Evolutionary conservation across 2,888 invertebrate species (phyloP).

Genomic region (Acronicta aceris): DNA sequence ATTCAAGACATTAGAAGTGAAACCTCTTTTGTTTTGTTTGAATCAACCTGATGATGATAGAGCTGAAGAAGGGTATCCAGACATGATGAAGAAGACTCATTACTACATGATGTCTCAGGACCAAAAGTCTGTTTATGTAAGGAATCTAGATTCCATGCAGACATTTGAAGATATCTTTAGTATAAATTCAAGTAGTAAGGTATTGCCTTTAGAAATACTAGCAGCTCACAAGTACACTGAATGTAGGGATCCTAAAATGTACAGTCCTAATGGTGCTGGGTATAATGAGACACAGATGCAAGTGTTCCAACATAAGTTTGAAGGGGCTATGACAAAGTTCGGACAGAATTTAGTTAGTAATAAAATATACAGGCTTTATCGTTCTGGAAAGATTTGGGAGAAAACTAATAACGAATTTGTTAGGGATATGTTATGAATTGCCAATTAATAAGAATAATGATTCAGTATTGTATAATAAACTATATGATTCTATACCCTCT

Average conservation of each 20-base stretch:
- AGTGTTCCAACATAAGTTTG: slow-evolving; percentile 85
- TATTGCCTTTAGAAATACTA: slow-evolving; percentile 75
- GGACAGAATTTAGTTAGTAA: slow-evolving; percentile 82
- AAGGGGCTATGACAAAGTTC: slow-evolving; percentile 87
- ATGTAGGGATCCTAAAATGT: slow-evolving; percentile 80
- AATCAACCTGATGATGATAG: slow-evolving; percentile 85
- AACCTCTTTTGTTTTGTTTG: slow-evolving; percentile 79
- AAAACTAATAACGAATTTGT: slow-evolving; percentile 74
- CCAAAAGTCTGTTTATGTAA: slow-evolving; percentile 71
- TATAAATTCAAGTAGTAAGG: slow-evolving; percentile 68
- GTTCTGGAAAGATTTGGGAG: slow-evolving; percentile 86
- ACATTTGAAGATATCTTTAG: slow-evolving; percentile 81
- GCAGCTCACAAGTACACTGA: slow-evolving; percentile 84
- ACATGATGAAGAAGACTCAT: slow-evolving; percentile 84
- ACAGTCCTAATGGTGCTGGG: slow-evolving; percentile 70
- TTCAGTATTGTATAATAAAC: slow-evolving; percentile 11
- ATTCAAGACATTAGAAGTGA: slow-evolving; percentile 71
- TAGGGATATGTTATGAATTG: slow-evolving; percentile 68
- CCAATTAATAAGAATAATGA: slow-evolving; percentile 11
- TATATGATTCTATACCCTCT: not conserved
- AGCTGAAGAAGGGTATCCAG: slow-evolving; percentile 78
- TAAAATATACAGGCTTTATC: slow-evolving; percentile 83
- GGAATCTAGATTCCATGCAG: slow-evolving; percentile 83
- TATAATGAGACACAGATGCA: slow-evolving; percentile 85
- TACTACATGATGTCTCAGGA: slow-evolving; percentile 76